Conservation (phyloP, 1,140 invertebrate species). For the Teleopsis dalmanni region DNA sequence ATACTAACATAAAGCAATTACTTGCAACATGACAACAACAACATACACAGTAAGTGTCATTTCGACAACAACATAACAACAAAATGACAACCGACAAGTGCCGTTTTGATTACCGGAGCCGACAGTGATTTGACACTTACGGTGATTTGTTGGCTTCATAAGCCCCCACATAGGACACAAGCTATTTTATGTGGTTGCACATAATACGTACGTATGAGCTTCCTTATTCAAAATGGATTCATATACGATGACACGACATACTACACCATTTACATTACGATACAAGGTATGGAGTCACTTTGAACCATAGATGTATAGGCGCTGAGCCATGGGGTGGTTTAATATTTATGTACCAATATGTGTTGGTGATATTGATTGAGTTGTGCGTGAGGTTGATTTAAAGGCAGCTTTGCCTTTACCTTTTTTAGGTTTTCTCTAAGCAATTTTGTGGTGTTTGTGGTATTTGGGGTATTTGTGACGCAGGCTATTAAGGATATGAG, state of each 20-base stretch:
- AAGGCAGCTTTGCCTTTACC: no score
- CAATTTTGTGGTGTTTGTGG: no score
- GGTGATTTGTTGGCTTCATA: constrained; percentile 4
- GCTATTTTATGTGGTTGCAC: background rate
- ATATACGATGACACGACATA: background rate
- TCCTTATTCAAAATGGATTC: background rate
- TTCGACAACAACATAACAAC: background rate
- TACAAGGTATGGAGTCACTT: background rate
- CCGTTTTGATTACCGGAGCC: constrained; percentile 5
- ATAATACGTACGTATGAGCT: background rate
- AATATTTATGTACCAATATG: no score
- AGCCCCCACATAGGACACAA: no score
- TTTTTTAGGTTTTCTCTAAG: no score
- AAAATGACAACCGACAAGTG: background rate
- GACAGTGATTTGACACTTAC: constrained; percentile 10
- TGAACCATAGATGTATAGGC: no score
- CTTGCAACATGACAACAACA: background rate
- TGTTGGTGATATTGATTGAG: no score
- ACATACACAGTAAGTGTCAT: background rate
- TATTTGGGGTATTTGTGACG: no score
- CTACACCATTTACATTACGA: background rate
- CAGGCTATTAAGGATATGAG: no score
- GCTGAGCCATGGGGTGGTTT: no score
- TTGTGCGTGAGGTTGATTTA: no score
- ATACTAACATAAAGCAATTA: background rate